Percentiles rank a stretch among this genome's conserved stretches.
phyloP scores from a whole-genome alignment of 2,113 vertebrate species.

The Ctenodactylus gundi region DNA sequence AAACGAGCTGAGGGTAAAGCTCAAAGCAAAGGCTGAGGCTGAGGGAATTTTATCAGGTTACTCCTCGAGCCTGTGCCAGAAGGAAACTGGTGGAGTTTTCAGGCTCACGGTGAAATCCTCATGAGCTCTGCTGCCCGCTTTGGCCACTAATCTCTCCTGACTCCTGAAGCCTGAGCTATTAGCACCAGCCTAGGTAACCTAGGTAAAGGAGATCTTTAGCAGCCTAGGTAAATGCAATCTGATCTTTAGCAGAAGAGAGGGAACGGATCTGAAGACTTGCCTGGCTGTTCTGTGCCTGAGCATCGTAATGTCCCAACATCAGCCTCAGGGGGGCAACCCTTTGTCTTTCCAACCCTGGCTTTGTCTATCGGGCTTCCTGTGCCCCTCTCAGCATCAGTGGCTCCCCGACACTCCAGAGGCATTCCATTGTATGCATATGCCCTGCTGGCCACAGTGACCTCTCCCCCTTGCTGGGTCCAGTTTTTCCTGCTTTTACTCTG shows the following conservation, averaged over 20 bases:
- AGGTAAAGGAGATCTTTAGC: no score
- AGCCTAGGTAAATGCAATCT: not conserved
- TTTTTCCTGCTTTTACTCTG: slow-evolving; percentile 38
- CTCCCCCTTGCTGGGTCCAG: not conserved
- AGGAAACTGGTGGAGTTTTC: not conserved
- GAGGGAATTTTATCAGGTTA: not conserved
- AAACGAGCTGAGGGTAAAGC: no score
- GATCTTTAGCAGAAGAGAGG: not conserved
- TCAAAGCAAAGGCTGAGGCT: no score
- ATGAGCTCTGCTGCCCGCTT: no score
- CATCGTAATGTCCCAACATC: no score
- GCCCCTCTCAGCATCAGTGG: not conserved
- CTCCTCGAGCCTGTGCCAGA: not conserved
- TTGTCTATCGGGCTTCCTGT: not conserved
- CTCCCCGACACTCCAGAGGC: not conserved
- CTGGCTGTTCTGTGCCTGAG: no score
- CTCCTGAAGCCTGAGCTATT: fast-evolving
- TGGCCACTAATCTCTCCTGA: fast-evolving
- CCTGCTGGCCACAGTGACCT: not conserved
- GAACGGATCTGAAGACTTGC: not conserved
- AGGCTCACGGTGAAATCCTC: not conserved
- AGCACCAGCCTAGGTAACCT: not conserved
- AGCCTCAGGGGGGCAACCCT: fast-evolving
- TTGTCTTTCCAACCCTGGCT: not conserved
- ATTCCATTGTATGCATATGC: not conserved